Conservation (phyloP, 2,113 vertebrate species). For the Engraulis encrasicolus region DNA sequence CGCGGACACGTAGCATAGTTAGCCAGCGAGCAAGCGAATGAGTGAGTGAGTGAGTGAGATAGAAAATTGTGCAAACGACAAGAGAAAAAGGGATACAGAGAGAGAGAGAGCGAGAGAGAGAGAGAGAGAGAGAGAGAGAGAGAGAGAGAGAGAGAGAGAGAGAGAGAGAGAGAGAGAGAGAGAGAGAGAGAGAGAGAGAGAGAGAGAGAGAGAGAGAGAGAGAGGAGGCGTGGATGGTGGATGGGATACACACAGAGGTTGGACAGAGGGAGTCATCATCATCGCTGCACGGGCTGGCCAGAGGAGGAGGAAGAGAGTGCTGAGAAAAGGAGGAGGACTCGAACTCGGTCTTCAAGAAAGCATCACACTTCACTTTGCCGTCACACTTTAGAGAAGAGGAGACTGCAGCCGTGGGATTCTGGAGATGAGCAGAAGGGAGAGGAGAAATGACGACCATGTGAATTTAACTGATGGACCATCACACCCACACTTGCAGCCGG, state of each 20-base stretch:
- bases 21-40: conserved; percentile 23
- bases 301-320: not conserved
- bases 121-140: conserved; percentile 1
- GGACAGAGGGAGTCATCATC: not conserved
- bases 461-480: not conserved
- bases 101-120: too few species aligned
- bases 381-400: not conserved
- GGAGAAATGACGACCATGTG: not conserved
- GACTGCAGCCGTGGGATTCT: not conserved
- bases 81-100: too few species aligned
- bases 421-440: not conserved
- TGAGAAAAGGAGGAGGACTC: not conserved
- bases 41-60: not conserved
- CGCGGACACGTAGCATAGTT: not conserved
- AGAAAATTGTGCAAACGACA: not conserved
- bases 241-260: not conserved
- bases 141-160: not conserved
- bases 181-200: not conserved
- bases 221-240: not conserved
- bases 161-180: conserved; percentile 17
- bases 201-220: not conserved
- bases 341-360: too few species aligned
- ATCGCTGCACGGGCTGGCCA: not conserved
- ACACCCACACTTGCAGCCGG: not conserved
- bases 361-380: not conserved